Evolutionary conservation across 2,888 invertebrate genomes (phyloP), one percentile per base, ranked within the genome.

Genomic region (Lepidocyrtinus sp.): DNA sequence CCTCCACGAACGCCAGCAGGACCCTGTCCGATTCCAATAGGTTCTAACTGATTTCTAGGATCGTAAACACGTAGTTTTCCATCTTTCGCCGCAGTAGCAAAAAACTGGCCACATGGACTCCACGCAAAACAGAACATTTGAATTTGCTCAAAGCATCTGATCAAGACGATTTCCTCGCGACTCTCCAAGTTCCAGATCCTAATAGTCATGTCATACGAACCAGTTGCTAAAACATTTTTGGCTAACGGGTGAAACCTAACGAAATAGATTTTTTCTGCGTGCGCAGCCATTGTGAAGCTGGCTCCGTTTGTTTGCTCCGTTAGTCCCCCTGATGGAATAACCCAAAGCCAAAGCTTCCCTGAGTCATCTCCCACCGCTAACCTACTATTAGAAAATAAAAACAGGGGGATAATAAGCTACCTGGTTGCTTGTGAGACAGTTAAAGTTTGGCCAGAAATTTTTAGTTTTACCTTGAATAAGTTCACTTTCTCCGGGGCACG

Each of bases 401-500:
- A n/a, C n/a, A n/a, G n/a, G n/a, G n/a, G n/a, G n/a, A n/a, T n/a
- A n/a, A n/a, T n/a, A n/a, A n/a, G n/a, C n/a, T n/a, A n/a, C n/a
- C n/a, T n/a, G n/a, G n/a, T n/a, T n/a, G n/a, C n/a, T n/a, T 94
- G 85, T 9, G 89, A 62, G 26, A 22, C 2, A 65, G 17, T 7
- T 61, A 61, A 61, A 12, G 7, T 7, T n/a, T 61, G 9, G 17
- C 19, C 12, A 12, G n/a, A n/a, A n/a, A n/a, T n/a, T n/a, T n/a
- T n/a, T n/a, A n/a, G n/a, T n/a, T n/a, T 90, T 88, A 94, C 94
- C 94, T 88, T 95, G 95, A 88, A 98, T 96, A 36, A 96, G 95
- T 88, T 98, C 96, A 88, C 97, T 96, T 89, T 98, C 97, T 0
- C 97, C 96, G 0, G 97, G 95, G 87, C 97, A 93, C 88, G 96